These are phyloP conservation scores for Lasioglossum malachurum DNA, from an alignment of 2,888 invertebrate species.

Conservation along the genomic window DNA sequence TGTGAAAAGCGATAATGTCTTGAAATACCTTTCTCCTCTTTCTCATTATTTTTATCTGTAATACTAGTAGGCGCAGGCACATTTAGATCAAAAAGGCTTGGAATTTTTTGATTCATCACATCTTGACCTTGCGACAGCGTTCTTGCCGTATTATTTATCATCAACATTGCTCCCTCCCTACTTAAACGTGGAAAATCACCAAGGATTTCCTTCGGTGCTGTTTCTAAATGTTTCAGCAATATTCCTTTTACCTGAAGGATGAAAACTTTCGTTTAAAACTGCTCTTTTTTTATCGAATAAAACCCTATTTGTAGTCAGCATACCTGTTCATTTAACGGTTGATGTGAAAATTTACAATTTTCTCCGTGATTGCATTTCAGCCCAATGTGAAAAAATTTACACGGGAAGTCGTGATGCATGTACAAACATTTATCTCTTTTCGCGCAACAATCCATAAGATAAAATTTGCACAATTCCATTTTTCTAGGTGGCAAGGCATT, in stretches of 20 bases:
- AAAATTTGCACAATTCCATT: conserved; percentile 98
- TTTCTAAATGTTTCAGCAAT: conserved; percentile 91
- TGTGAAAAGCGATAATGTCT: conserved; percentile 5
- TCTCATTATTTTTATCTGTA: conserved; percentile 67
- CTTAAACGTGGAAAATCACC: conserved; percentile 95
- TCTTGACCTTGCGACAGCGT: conserved; percentile 78
- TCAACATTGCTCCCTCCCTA: conserved; percentile 90
- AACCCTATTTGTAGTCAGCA: conserved; percentile 62
- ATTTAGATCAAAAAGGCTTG: conserved; percentile 84
- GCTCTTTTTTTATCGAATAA: background rate
- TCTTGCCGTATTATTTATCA: conserved; percentile 84
- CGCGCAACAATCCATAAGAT: conserved; percentile 97
- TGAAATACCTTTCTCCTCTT: conserved; percentile 78
- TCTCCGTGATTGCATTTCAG: conserved; percentile 92
- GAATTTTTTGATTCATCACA: conserved; percentile 80
- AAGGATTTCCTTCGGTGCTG: conserved; percentile 95
- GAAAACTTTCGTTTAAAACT: conserved; percentile 10
- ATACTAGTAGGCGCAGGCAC: conserved; percentile 76
- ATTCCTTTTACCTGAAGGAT: conserved; percentile 82
- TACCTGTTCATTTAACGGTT: conserved; percentile 93
- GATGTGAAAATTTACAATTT: conserved; percentile 98
- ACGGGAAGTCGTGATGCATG: conserved; percentile 98
- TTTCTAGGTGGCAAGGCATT: conserved; percentile 93
- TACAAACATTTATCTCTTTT: conserved; percentile 98
- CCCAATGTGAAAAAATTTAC: conserved; percentile 98